phyloP scores from a whole-genome alignment of 2,113 vertebrate species.

The Atractosteus spatula region DNA sequence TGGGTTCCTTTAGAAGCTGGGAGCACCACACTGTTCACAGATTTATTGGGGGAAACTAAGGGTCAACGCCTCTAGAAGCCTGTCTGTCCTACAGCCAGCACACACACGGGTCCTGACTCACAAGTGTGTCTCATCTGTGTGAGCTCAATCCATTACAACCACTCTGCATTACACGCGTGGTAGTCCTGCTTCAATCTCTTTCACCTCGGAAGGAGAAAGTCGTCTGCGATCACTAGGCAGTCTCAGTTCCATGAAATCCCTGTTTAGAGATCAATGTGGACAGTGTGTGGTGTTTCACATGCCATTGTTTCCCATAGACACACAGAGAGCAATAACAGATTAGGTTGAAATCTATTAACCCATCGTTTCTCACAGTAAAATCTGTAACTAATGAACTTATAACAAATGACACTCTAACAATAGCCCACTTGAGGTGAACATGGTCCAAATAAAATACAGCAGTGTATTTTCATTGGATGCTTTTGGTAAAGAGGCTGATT shows the following conservation, averaged over 20 bases:
- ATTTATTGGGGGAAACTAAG: conserved; percentile 67
- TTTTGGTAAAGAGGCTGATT: conserved; percentile 37
- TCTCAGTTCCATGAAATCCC: neutral
- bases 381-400: conserved; percentile 47
- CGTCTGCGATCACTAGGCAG: neutral
- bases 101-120: conserved; percentile 40
- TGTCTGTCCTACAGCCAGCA: conserved; percentile 47
- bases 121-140: neutral
- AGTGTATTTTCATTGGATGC: conserved; percentile 21
- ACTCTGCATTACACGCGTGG: conserved; percentile 46
- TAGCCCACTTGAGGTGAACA: conserved; percentile 37
- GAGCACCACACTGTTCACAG: conserved; percentile 41
- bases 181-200: conserved; percentile 20
- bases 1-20: conserved; percentile 53
- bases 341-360: neutral
- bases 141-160: conserved; percentile 39
- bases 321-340: neutral
- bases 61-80: conserved; percentile 58
- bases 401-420: conserved; percentile 41
- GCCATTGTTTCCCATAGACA: neutral
- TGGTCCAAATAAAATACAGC: conserved; percentile 20
- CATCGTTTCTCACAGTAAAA: neutral
- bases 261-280: no score
- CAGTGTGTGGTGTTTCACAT: neutral
- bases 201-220: neutral